These are phyloP conservation scores for Cacatua alba DNA, from an alignment of 2,113 vertebrate species.

Conservation along the genomic window DNA sequence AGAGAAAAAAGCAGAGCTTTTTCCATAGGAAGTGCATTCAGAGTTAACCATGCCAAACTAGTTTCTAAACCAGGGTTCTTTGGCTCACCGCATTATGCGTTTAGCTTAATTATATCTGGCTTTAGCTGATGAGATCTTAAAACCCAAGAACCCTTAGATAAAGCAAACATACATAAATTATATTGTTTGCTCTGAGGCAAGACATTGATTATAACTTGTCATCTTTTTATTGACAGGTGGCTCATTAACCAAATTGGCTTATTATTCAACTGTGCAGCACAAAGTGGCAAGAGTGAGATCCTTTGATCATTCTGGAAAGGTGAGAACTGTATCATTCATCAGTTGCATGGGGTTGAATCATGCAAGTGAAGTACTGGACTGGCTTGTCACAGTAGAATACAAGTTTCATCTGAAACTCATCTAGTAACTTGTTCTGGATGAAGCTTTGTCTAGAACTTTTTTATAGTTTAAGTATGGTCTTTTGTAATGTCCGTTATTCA, in stretches of 20 bases:
- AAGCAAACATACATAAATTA: neutral
- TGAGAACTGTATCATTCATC: conserved; percentile 38
- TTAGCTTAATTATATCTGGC: neutral
- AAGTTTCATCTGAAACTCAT: neutral
- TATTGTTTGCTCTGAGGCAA: neutral
- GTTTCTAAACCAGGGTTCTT: neutral
- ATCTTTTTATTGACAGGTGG: conserved; percentile 81
- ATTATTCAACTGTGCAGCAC: conserved; percentile 98
- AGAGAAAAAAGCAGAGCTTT: neutral
- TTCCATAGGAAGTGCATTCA: rapidly evolving
- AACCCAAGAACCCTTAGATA: neutral
- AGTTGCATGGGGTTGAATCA: neutral
- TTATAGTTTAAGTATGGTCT: neutral
- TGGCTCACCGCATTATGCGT: neutral
- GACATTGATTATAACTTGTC: neutral
- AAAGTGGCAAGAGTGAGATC: conserved; percentile 97
- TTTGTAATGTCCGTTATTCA: neutral
- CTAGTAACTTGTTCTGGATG: neutral
- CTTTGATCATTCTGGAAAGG: conserved; percentile 91
- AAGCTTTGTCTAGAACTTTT: neutral
- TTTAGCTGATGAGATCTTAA: neutral
- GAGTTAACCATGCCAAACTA: neutral
- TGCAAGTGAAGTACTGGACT: neutral
- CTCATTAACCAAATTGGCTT: conserved; percentile 95
- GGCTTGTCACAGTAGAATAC: neutral